Base-by-base conservation (phyloP, 2,113 vertebrate genomes). In the Scalopus aquaticus region DNA sequence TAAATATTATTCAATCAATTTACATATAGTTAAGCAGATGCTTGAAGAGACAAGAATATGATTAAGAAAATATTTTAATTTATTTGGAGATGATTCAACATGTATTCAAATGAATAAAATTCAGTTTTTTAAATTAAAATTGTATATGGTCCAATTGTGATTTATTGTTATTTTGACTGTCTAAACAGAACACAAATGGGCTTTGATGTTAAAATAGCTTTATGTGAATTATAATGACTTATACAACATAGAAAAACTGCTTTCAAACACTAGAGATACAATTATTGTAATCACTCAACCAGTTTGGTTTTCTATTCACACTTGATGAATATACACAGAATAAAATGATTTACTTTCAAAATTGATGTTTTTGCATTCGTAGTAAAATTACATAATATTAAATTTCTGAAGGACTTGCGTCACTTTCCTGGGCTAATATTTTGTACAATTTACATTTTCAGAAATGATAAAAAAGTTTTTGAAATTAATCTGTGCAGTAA, bases 401-500 rank as follows among this genome's bases (percentile, higher is more conserved):
- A 30, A 96, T 95, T 97, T 90, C 96, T 73, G 64, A 95, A 89
- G 58, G 88, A 58, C 46, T 90, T 82, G 35, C 39, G 91, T 83
- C 30, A 94, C 74, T 86, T 93, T 67, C 44, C 72, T 93, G 60
- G 44, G 65, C 62, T 97, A 86, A 95, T 97, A 95, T 92, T 97
- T 96, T 88, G 24, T 94, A 81, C 97, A 95, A 79, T 35, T 96
- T 96, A 88, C 0, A 28, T 97, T 94, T 96, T 96, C 56, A 49
- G 44, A 96, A 97, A 95, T 54, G 70, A 94, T 94, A 79, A 97
- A 86, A 93, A 90, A n/a, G 65, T 91, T 97, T 91, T 93, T 87
- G 86, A 95, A 96, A 96, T 97, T 42, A 97, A 95, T 98, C 83
- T 96, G 90, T 83, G 77, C 78, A 92, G 70, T 96, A 97, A 98